A percentile compares a stretch with the other conserved stretches of the same genome.
Evolutionary conservation across 1,140 invertebrate genomes (phyloP).

Genomic region (Hermatobates lingyangjiaoensis): DNA sequence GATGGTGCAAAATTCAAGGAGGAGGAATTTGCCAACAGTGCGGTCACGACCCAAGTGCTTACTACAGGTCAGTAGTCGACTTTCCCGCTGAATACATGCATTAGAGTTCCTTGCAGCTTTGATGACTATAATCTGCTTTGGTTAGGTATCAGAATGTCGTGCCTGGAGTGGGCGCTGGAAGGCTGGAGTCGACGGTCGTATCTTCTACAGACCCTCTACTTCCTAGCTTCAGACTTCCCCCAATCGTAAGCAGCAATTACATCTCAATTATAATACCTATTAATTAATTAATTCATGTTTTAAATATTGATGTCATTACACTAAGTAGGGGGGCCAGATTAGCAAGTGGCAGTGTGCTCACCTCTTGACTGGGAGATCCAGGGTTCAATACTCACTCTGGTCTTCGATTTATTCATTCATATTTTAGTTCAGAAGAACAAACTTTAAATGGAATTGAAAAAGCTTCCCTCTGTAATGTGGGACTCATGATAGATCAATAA

Average conservation of each 20-base stretch:
- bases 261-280: too few species aligned
- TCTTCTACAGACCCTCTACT: slow-evolving; percentile 20
- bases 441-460: too few species aligned
- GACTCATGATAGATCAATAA: too few species aligned
- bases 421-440: too few species aligned
- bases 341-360: too few species aligned
- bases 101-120: slow-evolving; percentile 10
- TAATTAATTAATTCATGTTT: too few species aligned
- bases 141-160: slow-evolving; percentile 5
- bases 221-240: slow-evolving; percentile 18
- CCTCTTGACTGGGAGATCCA: too few species aligned
- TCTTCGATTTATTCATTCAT: too few species aligned
- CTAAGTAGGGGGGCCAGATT: too few species aligned
- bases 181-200: slow-evolving; percentile 17
- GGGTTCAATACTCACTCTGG: too few species aligned
- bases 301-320: too few species aligned
- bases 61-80: slow-evolving; percentile 5
- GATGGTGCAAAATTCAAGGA: slow-evolving; percentile 7
- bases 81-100: slow-evolving; percentile 19
- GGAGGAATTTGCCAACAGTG: slow-evolving; percentile 4
- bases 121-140: not conserved
- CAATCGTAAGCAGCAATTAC: slow-evolving; percentile 21
- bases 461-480: too few species aligned
- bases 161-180: slow-evolving; percentile 15
- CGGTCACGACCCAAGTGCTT: slow-evolving; percentile 8